Evolutionary conservation across 2,113 vertebrate genomes (phyloP).

Genomic region (Oncorhynchus keta): DNA sequence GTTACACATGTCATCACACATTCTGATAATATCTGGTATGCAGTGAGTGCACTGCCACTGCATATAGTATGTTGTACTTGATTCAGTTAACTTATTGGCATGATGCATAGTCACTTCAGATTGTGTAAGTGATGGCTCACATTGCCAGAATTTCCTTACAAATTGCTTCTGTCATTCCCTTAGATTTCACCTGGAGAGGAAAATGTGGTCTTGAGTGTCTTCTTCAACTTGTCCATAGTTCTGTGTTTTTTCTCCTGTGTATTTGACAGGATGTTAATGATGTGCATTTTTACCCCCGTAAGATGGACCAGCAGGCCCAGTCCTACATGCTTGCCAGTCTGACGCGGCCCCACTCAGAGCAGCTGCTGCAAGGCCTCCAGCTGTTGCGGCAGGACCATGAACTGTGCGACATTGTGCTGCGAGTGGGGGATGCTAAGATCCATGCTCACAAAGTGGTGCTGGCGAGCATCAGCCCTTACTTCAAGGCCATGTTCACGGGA

Average conservation of each 20-base stretch:
- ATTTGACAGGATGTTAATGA: background rate
- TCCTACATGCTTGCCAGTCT: slow-evolving; percentile 97
- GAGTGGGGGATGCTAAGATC: slow-evolving; percentile 95
- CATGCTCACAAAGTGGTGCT: slow-evolving; percentile 96
- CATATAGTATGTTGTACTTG: background rate
- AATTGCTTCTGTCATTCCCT: too few relatives aligned
- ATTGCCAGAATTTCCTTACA: background rate
- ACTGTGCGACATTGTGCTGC: slow-evolving; percentile 93
- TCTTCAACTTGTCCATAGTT: background rate
- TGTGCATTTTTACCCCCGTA: slow-evolving; percentile 19
- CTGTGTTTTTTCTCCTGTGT: too few relatives aligned
- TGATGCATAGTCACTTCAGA: background rate
- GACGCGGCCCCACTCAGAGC: slow-evolving; percentile 92
- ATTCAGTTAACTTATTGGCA: background rate
- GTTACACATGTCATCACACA: background rate
- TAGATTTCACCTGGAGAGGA: too few relatives aligned
- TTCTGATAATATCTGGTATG: background rate
- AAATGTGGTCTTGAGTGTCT: too few relatives aligned
- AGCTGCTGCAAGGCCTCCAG: slow-evolving; percentile 96
- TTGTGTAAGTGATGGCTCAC: background rate
- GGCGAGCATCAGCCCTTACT: slow-evolving; percentile 98
- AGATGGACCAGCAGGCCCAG: slow-evolving; percentile 96
- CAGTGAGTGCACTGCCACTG: background rate
- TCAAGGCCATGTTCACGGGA: slow-evolving; percentile 99
- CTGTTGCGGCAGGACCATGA: slow-evolving; percentile 94